These are phyloP conservation scores for Myzus persicae DNA, from an alignment of 1,140 invertebrate genomes.

Conservation along the genomic window DNA sequence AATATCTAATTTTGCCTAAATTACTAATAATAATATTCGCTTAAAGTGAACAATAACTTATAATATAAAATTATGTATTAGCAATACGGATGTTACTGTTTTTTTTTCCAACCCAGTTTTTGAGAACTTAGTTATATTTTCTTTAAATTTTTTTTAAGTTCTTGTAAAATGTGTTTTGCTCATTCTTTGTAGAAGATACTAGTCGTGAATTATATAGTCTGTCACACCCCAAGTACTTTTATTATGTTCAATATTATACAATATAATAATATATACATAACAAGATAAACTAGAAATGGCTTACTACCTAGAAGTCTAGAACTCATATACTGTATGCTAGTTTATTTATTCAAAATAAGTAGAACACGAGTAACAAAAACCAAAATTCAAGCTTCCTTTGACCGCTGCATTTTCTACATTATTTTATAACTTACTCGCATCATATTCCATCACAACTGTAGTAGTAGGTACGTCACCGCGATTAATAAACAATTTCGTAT, in stretches of 20 bases:
- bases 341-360: neutral
- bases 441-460: neutral
- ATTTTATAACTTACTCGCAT: neutral
- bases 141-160: too few species aligned
- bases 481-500: neutral
- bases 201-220: neutral
- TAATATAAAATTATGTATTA: too few species aligned
- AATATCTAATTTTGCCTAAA: too few species aligned
- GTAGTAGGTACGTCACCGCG: too few species aligned
- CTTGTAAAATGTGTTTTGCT: neutral
- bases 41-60: too few species aligned
- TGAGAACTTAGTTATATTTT: neutral
- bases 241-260: neutral
- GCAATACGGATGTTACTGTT: too few species aligned
- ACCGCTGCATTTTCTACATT: neutral
- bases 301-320: neutral
- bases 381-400: neutral
- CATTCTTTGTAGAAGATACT: neutral
- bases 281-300: neutral
- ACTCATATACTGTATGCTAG: neutral
- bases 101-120: too few species aligned
- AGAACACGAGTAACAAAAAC: neutral
- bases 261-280: neutral
- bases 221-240: neutral
- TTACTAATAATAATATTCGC: too few species aligned